A percentile compares a stretch with the other conserved stretches of the same genome.
Evolutionary conservation across 2,797 vertebrate species (phyloP).

Genomic region (Hypotaenidia philippensis): DNA sequence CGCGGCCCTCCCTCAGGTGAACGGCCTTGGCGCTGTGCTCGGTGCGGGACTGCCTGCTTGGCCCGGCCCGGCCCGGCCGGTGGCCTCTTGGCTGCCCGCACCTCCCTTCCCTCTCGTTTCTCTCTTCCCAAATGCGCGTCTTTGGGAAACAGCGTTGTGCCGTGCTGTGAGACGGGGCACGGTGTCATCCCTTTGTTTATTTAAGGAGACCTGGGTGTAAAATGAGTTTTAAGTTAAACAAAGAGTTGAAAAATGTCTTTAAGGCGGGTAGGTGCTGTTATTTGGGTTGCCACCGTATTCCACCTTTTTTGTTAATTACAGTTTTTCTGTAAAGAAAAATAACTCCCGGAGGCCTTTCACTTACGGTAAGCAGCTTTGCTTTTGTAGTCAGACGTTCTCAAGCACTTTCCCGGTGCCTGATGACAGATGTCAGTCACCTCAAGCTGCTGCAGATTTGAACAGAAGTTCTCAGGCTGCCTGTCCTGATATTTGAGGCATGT

Average conservation of each 20-base stretch:
- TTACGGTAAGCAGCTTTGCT: neutral
- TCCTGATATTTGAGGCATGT: neutral
- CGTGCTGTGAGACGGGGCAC: neutral
- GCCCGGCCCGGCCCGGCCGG: neutral
- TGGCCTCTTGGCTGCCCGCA: neutral
- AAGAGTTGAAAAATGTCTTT: neutral
- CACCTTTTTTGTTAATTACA: neutral
- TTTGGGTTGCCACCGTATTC: neutral
- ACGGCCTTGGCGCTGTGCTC: neutral
- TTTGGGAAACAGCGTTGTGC: neutral
- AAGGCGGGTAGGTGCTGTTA: neutral
- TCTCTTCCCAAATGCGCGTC: neutral
- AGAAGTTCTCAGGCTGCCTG: neutral
- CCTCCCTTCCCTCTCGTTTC: neutral
- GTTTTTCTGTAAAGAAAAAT: neutral
- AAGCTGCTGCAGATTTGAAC: neutral
- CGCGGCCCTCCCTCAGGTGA: neutral
- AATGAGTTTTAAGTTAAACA: conserved; percentile 27
- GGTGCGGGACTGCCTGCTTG: neutral
- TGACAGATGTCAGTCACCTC: neutral
- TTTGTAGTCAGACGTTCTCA: neutral
- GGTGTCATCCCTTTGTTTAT: conserved; percentile 26
- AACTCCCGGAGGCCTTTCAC: neutral
- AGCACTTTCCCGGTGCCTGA: neutral
- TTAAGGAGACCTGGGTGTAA: neutral